phyloP scores from a whole-genome alignment of 2,797 vertebrate species.

The Enteromius radiatus region DNA sequence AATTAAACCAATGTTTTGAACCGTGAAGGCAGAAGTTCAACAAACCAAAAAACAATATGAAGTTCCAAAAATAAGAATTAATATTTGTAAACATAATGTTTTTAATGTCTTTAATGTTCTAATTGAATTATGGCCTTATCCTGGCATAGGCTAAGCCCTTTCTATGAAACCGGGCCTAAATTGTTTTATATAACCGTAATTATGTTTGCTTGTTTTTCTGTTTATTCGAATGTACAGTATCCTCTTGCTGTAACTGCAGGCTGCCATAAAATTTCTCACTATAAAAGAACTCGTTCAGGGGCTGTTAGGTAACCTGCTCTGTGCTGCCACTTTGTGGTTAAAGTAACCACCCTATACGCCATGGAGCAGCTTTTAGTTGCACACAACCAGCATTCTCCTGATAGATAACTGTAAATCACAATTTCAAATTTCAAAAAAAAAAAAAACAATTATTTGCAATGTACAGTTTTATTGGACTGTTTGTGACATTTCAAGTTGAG shows the following conservation, averaged over 20 bases:
- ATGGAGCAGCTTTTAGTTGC: neutral
- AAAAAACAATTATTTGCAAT: neutral
- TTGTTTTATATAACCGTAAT: no score
- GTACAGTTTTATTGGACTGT: neutral
- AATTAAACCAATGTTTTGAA: neutral
- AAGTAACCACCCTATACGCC: neutral
- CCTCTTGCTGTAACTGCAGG: no score
- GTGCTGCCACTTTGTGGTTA: conserved; percentile 19
- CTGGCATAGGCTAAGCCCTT: no score
- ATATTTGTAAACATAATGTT: no score
- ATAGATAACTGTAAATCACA: neutral
- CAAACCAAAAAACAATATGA: neutral
- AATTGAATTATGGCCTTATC: no score
- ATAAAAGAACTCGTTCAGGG: conserved; percentile 12
- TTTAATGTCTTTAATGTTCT: no score
- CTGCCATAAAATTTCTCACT: neutral
- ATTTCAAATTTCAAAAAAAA: no score
- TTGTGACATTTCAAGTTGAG: neutral
- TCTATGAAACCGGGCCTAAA: no score
- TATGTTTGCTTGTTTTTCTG: no score
- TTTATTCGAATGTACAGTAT: no score
- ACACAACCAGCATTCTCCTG: neutral
- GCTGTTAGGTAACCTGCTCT: conserved; percentile 22
- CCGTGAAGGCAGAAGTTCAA: neutral
- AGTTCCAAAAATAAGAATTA: neutral